Evolutionary conservation across 2,888 invertebrate genomes (phyloP), one percentile per base, ranked within the genome.

Genomic region (Syrista parreyssii): DNA sequence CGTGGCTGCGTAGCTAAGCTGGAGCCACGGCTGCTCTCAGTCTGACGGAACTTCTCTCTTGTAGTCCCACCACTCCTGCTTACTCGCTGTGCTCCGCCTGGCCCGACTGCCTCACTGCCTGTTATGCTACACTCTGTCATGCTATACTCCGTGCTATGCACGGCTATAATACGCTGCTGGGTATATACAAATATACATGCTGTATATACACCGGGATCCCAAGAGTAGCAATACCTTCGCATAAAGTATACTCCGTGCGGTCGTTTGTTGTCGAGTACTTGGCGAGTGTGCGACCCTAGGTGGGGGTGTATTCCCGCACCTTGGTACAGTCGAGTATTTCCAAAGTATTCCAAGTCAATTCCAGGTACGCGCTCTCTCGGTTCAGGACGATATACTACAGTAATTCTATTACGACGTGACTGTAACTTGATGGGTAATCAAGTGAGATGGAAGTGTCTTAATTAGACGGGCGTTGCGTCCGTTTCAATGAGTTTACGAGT

Each of bases 1-100:
- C 71, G 55, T 77, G 77, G 71, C 80, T 79, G 75, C 76, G 76
- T 77, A 80, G 74, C 78, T 78, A 80, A 80, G 80, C 76, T 81
- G 81, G 78, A 82, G 82, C 80, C 73, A 82, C 83, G 81, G 69
- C 78, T 80, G 78, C 82, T 82, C 79, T 68, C 77, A 76, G 77
- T 75, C 33, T 73, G 36, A 35, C 73, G 73, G 71, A 77, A 32
- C 68, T 30, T 40, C 75, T 75, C 69, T 75, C 69, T 55, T 55
- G 55, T 55, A 34, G 40, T 71, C 73, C 55, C 68, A 32, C 71
- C 74, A 55, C 12, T 15, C 68, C 30, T 40, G 68, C 68, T 32
- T 12, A 23, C 68, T 78, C 78, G 68, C 71, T 75, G 68, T 32
- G 55, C 35, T 75, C 12, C 40, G 55, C 68, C n/a, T 32, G 40